Base-by-base conservation (phyloP, 2,888 invertebrate species). In the Brachycybe producta region DNA sequence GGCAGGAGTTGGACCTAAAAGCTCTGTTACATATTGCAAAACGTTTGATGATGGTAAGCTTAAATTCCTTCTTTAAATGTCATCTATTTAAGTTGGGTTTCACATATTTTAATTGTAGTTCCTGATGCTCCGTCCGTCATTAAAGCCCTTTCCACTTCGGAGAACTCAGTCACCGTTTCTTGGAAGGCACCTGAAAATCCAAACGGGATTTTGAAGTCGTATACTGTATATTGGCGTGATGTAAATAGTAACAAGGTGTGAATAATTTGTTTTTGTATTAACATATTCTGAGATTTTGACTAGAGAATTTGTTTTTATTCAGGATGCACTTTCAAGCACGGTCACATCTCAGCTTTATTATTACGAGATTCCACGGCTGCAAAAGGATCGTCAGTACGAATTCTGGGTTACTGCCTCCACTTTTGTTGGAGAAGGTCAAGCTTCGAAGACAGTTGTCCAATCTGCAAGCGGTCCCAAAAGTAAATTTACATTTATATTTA, bases 151-250 rank as follows among this genome's bases (percentile, higher is more conserved):
- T 86, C 91, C 8, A 88, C 90, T 82, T 88, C 90, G 48, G 76
- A 78, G 21, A 88, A 86, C 64, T 84, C 90, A 3, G 90, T 94
- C 63, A 74, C 92, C 17, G 84, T 92, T 1, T 86, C 90, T 46
- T 95, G 95, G 95, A 79, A 86, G 62, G 83, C 87, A 57, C 94
- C 94, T 57, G 78, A 81, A 64, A 84, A 85, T 61, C 87, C 88
- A 46, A 94, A 94, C 64, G 95, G 95, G 34, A 78, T 91, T 49
- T 82, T 94, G 54, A 85, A 82, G 41, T 88, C 90, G 65, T 95
- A 94, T 70, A 88, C 85, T 24, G 84, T 94, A 21, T 92, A 92
- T 71, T 82, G 82, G 13, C 64, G 63, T 51, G 67, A 68, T 52
- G 62, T 60, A 21, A 57, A 57, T 40, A 61, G 65, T 42, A 61